Evolutionary conservation across 2,888 invertebrate genomes (phyloP).

Genomic region (Drosophila borborema): DNA sequence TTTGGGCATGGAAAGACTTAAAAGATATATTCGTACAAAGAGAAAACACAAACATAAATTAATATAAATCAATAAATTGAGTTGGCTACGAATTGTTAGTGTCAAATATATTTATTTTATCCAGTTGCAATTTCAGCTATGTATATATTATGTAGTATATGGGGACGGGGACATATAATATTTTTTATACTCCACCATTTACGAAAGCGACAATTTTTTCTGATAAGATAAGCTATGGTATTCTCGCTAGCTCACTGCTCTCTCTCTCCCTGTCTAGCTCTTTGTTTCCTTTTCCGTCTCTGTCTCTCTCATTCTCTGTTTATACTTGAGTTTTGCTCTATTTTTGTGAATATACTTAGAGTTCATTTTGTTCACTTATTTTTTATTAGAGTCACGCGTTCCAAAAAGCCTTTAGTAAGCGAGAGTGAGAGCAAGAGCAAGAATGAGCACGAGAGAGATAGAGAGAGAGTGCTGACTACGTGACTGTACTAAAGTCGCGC

Average conservation of each 20-base stretch:
- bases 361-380: conserved; percentile 43
- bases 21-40: too few relatives aligned
- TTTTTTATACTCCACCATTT: conserved; percentile 71
- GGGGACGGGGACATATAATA: conserved; percentile 11
- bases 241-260: conserved; percentile 18
- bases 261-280: conserved; percentile 19
- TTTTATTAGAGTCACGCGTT: conserved; percentile 73
- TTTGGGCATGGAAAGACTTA: too few relatives aligned
- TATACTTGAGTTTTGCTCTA: conserved; percentile 68
- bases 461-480: conserved; percentile 56
- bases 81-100: background rate
- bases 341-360: conserved; percentile 66
- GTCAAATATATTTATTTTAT: conserved; percentile 1
- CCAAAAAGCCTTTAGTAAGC: conserved; percentile 54
- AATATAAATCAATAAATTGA: background rate
- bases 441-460: background rate
- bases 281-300: background rate
- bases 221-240: conserved; percentile 65
- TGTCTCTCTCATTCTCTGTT: conserved; percentile 31
- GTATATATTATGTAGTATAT: background rate
- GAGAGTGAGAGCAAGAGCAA: conserved; percentile 5
- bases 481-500: conserved; percentile 71
- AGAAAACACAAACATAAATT: too few relatives aligned
- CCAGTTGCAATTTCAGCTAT: conserved; percentile 10
- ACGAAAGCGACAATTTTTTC: conserved; percentile 66